phyloP scores from a whole-genome alignment of 64 coral and sea anemone genomes.

The Dendrophyllia cribrosa region DNA sequence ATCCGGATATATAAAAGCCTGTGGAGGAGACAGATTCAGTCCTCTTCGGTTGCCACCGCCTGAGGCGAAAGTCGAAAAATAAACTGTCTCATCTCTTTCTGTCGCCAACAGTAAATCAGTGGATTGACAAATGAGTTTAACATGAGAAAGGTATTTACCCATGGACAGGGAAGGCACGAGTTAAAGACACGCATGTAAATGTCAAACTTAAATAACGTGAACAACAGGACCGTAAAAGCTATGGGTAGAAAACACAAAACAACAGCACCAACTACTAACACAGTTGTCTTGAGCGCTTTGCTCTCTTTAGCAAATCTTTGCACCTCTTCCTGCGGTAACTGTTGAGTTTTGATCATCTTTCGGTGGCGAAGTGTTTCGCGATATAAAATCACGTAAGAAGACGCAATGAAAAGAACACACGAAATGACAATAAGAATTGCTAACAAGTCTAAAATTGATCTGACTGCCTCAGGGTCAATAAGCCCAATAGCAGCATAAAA shows the following conservation, averaged over 20 bases:
- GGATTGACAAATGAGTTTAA: not conserved
- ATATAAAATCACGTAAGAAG: not conserved
- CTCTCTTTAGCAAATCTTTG: too few species aligned
- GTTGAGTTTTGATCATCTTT: constrained; percentile 1
- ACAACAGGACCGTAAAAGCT: not conserved
- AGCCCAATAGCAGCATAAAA: not conserved
- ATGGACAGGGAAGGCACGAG: not conserved
- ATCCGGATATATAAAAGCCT: too few species aligned
- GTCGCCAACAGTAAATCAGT: constrained; percentile 14
- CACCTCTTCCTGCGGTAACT: too few species aligned
- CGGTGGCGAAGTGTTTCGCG: not conserved
- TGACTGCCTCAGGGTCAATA: not conserved
- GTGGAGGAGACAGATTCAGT: too few species aligned
- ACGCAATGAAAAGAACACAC: not conserved
- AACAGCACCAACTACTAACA: not conserved
- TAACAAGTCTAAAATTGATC: too few species aligned
- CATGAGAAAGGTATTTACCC: not conserved
- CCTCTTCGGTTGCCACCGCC: too few species aligned
- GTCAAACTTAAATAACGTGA: too few species aligned
- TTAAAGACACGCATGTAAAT: not conserved
- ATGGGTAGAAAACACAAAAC: not conserved
- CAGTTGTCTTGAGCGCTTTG: not conserved
- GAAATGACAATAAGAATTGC: not conserved
- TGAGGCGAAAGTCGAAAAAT: not conserved
- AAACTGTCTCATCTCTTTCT: not conserved